phyloP scores from a whole-genome alignment of 2,113 vertebrate genomes.

The Tachysurus vachellii region DNA sequence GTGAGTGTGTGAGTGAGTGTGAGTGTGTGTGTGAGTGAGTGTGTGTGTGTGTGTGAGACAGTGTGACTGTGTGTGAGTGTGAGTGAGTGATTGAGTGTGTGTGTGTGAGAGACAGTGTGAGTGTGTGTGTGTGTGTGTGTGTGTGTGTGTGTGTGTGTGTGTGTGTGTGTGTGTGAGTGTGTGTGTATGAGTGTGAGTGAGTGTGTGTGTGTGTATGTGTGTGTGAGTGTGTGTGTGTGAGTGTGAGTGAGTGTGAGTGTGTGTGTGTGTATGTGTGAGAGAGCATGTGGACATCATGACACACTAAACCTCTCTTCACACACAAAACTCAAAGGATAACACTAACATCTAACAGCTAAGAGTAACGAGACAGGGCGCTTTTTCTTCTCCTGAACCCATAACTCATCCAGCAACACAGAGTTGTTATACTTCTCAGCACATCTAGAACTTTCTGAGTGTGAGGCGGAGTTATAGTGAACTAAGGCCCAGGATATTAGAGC shows the following conservation, averaged over 20 bases:
- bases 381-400: conserved; percentile 42
- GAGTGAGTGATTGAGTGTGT: neutral
- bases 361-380: neutral
- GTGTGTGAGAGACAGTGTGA: neutral
- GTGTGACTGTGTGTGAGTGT: neutral
- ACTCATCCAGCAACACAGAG: conserved; percentile 31
- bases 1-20: too few relatives aligned
- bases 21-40: too few relatives aligned
- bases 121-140: neutral
- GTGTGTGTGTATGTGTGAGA: too few relatives aligned
- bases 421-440: conserved; percentile 50
- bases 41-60: neutral
- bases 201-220: too few relatives aligned
- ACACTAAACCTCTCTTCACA: neutral
- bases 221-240: too few relatives aligned
- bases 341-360: conserved; percentile 7
- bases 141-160: neutral
- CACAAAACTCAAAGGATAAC: conserved; percentile 21
- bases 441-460: conserved; percentile 41
- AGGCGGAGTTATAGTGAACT: neutral
- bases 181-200: neutral
- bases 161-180: neutral
- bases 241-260: too few relatives aligned
- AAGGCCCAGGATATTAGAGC: neutral
- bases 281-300: neutral